These are phyloP conservation scores for Drosophila watanabei DNA, from an alignment of 1,140 invertebrate species.

Conservation along the genomic window DNA sequence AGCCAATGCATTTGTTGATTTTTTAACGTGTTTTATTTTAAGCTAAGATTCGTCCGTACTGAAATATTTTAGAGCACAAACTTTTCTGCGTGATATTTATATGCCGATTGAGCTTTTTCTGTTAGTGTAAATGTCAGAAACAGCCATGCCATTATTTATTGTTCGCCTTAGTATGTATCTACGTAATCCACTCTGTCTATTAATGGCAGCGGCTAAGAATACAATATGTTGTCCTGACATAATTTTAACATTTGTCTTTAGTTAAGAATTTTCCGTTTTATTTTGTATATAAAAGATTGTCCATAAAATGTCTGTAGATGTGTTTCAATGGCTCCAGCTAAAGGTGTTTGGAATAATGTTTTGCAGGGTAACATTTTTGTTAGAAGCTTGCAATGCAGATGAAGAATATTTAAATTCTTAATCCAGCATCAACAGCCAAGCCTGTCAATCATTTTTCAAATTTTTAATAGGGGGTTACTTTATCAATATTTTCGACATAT, in stretches of 20 bases:
- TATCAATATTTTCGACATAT: too few species aligned
- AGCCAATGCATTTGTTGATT: constrained; percentile 42
- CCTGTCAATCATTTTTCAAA: too few species aligned
- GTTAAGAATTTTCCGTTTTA: background rate
- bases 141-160: constrained; percentile 20
- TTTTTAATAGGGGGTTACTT: too few species aligned
- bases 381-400: background rate
- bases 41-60: constrained; percentile 12
- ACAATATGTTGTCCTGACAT: background rate
- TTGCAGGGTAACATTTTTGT: background rate
- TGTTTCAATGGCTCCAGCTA: background rate
- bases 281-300: constrained; percentile 6
- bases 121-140: background rate
- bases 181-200: constrained; percentile 4
- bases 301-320: background rate
- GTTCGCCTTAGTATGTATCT: background rate
- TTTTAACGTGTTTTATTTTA: constrained; percentile 36
- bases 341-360: background rate
- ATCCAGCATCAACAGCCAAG: too few species aligned
- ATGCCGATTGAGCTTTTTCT: constrained; percentile 10
- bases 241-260: constrained; percentile 3
- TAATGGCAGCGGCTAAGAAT: constrained; percentile 14
- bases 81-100: constrained; percentile 38
- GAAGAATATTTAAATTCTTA: too few species aligned
- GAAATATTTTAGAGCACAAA: constrained; percentile 6